phyloP scores from a whole-genome alignment of 1,140 invertebrate species.

The Metopolophium dirhodum region DNA sequence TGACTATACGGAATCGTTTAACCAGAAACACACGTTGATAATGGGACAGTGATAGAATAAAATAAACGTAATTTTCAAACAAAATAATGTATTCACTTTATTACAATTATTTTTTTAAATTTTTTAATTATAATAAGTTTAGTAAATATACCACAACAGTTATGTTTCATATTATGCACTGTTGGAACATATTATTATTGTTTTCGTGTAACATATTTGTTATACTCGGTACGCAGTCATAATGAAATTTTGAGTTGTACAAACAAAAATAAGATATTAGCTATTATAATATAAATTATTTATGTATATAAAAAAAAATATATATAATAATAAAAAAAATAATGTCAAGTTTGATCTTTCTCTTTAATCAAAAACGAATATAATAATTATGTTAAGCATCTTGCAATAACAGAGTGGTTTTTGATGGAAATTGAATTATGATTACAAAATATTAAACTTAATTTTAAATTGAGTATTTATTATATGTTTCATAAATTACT shows the following conservation, averaged over 20 bases:
- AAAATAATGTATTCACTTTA: conserved; percentile 37
- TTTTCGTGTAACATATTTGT: neutral
- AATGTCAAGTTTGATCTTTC: conserved; percentile 28
- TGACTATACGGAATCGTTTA: neutral
- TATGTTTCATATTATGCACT: neutral
- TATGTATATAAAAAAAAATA: conserved; percentile 32
- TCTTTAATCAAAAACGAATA: neutral
- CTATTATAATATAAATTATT: conserved; percentile 13
- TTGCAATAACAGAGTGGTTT: neutral
- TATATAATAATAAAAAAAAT: conserved; percentile 28
- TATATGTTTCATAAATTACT: conserved; percentile 39
- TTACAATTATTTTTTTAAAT: neutral
- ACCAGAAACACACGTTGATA: neutral
- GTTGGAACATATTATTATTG: neutral
- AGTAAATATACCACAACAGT: neutral
- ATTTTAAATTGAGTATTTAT: conserved; percentile 49
- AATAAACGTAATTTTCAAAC: conserved; percentile 8
- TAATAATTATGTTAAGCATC: neutral
- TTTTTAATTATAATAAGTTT: neutral
- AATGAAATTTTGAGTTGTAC: neutral
- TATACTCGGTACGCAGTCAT: neutral
- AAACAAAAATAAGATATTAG: conserved; percentile 25
- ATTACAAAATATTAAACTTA: conserved; percentile 19
- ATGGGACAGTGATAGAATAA: neutral
- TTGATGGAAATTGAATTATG: conserved; percentile 7